A percentile compares a stretch with the other conserved stretches of the same genome.
Conservation (phyloP, 2,113 vertebrate genomes). For the Rhea americana region DNA sequence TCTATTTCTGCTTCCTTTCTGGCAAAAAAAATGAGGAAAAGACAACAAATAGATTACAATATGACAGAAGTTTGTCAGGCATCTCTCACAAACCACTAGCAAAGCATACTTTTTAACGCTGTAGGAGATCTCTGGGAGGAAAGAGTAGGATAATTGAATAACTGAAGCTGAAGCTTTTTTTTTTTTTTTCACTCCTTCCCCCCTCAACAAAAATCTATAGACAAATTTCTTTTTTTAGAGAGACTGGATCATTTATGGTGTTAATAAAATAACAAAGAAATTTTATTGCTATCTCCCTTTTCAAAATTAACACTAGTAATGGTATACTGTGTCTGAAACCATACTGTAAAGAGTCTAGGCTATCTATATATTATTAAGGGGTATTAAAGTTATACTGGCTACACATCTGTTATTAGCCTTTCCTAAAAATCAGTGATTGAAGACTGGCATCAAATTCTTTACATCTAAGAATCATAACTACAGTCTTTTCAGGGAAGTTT, state of each 20-base stretch:
- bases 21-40: background rate
- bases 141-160: background rate
- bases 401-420: background rate
- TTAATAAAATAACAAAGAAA: constrained; percentile 38
- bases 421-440: background rate
- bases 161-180: too few species aligned
- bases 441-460: background rate
- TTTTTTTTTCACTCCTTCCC: too few species aligned
- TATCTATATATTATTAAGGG: background rate
- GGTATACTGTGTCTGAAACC: background rate
- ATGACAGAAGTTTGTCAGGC: background rate
- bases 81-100: background rate
- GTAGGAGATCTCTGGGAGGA: background rate
- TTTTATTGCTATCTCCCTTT: constrained; percentile 22
- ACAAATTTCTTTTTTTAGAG: constrained; percentile 12
- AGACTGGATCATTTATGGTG: constrained; percentile 5
- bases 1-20: constrained; percentile 14
- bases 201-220: background rate
- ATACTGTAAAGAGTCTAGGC: background rate
- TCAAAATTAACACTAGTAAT: constrained; percentile 7
- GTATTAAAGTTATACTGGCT: background rate
- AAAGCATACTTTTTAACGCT: background rate
- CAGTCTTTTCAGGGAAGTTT: background rate
- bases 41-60: background rate
- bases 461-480: background rate